These are phyloP conservation scores for Goniozus legneri DNA, from an alignment of 1,140 invertebrate genomes.

Conservation along the genomic window DNA sequence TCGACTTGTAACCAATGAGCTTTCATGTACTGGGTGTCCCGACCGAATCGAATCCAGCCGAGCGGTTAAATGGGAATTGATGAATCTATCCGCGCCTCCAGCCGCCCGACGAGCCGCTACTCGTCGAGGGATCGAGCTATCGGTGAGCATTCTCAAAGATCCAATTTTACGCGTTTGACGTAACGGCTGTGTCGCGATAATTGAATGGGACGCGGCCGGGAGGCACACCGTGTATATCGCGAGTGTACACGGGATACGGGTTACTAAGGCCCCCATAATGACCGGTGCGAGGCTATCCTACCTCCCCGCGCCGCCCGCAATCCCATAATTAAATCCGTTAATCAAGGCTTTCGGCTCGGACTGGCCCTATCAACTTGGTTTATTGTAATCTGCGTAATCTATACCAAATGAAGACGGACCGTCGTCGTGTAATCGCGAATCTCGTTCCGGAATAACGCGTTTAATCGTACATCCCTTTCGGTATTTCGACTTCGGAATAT, in stretches of 20 bases:
- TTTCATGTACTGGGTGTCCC: slow-evolving; percentile 19
- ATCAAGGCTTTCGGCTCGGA: slow-evolving; percentile 45
- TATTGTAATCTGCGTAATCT: slow-evolving; percentile 53
- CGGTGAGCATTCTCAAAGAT: too few relatives aligned
- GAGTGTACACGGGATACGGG: slow-evolving; percentile 26
- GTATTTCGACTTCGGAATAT: neutral
- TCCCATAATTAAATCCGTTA: slow-evolving; percentile 49
- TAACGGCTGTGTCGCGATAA: too few relatives aligned
- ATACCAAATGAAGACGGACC: slow-evolving; percentile 49
- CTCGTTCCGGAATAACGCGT: slow-evolving; percentile 20
- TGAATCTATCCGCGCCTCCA: too few relatives aligned
- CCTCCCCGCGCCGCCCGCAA: slow-evolving; percentile 28
- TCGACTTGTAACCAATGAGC: slow-evolving; percentile 11
- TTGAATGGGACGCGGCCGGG: too few relatives aligned
- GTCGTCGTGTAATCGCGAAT: slow-evolving; percentile 27
- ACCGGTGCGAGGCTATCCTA: slow-evolving; percentile 36
- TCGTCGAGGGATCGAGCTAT: too few relatives aligned
- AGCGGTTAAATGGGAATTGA: too few relatives aligned
- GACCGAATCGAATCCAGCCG: too few relatives aligned
- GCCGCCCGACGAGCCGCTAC: too few relatives aligned
- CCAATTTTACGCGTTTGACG: too few relatives aligned
- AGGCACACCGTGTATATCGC: slow-evolving; percentile 15
- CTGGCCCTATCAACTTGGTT: slow-evolving; percentile 52
- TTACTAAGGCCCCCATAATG: slow-evolving; percentile 36
- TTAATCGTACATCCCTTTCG: neutral